Conservation (phyloP, 2,888 invertebrate genomes). For the Acrobasis suavella region DNA sequence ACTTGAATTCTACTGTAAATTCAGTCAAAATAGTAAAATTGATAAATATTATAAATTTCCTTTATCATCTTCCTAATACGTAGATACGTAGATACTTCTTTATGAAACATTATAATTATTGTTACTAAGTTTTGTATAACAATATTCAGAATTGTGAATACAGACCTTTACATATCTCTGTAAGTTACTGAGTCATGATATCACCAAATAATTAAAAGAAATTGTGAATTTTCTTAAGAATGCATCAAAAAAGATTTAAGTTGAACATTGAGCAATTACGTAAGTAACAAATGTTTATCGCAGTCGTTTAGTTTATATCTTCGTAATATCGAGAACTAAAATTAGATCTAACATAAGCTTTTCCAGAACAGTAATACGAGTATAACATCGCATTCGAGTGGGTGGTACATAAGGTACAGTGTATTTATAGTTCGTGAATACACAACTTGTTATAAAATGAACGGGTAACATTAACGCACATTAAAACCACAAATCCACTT, state of each 20-base stretch:
- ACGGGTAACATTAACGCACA: conserved; percentile 25
- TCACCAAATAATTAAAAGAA: no score
- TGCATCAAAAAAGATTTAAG: neutral
- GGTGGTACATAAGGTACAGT: conserved; percentile 44
- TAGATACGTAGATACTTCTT: no score
- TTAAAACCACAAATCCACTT: conserved; percentile 4
- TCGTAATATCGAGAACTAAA: conserved; percentile 34
- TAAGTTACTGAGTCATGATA: no score
- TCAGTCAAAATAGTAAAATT: no score
- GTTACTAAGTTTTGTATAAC: no score
- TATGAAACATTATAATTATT: no score
- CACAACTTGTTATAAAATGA: conserved; percentile 29
- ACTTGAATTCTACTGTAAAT: no score
- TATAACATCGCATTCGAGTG: conserved; percentile 36
- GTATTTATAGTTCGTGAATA: conserved; percentile 47
- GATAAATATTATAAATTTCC: no score
- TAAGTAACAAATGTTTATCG: conserved; percentile 2
- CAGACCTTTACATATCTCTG: no score
- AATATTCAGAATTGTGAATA: no score
- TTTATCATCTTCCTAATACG: no score
- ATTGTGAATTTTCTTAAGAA: neutral
- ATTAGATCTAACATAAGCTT: conserved; percentile 45
- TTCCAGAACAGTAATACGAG: conserved; percentile 35
- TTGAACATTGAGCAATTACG: neutral
- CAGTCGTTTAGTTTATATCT: conserved; percentile 13